Base-by-base conservation (phyloP, 1,140 invertebrate species). In the Listronotus bonariensis region DNA sequence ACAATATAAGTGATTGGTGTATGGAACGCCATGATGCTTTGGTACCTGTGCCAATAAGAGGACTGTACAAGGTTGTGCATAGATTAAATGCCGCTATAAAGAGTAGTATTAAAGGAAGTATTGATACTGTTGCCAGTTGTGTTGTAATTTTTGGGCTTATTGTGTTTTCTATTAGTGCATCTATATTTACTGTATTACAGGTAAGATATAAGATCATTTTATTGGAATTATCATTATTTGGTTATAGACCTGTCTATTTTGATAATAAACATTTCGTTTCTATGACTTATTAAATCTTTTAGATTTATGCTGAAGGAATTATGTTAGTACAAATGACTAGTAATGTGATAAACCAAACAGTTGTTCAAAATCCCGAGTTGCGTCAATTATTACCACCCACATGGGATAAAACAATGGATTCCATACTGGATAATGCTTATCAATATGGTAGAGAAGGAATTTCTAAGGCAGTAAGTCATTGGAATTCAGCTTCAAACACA, bases 231-330 rank as follows among this genome's bases (percentile, higher is more conserved):
- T 1, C 20, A 26, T 26, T 26, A 26, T 26, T 26, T 26, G 20
- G 20, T 26, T 26, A 26, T 3, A 26, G 20, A 26, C 5, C 20
- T 40, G 10, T 7, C n/a, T 40, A 11, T 48, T 48, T 12, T 4
- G 10, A 4, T 1, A 48, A 17, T 9, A 48, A 48, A 18, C 3
- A 15, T 9, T 48, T 15, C 3, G 14, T 8, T 12, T 9, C 26
- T 20, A 26, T 10, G 18, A 11, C 31, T 12, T 15, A 1, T 12
- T 17, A 18, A 8, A 32, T 20, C n/a, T 69, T 82, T 80, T 71
- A 97, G 92, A 88, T 97, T 59, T 98, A 98, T 78, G 92, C 91
- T 12, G 97, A 99, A 83, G 94, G 92, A 17, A 91, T 98, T 76
- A 93, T 97, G 73, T 83, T 99, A 26, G 87, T 97, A 17, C 90